Evolutionary conservation across 2,888 invertebrate genomes (phyloP).

Genomic region (Ennomos erosarius): DNA sequence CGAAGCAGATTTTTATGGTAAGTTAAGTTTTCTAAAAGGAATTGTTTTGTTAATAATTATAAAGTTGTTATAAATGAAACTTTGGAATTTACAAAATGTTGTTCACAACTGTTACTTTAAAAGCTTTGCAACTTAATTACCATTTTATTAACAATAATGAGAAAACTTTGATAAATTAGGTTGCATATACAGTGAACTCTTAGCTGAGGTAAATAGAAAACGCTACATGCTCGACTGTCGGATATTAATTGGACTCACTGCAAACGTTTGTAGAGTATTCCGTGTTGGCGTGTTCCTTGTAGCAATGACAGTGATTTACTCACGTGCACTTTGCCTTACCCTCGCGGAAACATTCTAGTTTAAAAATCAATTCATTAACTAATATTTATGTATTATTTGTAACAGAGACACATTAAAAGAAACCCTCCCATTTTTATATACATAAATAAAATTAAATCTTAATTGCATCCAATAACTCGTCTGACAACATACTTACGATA

Average conservation of each 20-base stretch:
- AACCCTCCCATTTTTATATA: not conserved
- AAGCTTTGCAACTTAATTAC: not conserved
- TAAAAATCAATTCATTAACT: conserved; percentile 18
- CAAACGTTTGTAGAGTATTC: conserved; percentile 22
- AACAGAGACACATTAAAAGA: not conserved
- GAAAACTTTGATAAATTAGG: not conserved
- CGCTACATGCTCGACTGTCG: conserved; percentile 9
- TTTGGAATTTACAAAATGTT: not conserved
- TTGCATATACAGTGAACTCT: not conserved
- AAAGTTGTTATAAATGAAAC: conserved; percentile 5
- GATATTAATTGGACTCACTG: conserved; percentile 24
- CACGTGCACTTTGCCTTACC: conserved; percentile 22
- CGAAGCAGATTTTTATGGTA: conserved; percentile 41
- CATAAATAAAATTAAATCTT: not conserved
- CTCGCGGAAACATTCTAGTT: conserved; percentile 14
- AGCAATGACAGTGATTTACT: conserved; percentile 27
- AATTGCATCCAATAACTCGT: no score
- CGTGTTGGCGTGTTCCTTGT: conserved; percentile 25
- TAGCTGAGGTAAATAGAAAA: conserved; percentile 5
- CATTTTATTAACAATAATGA: not conserved
- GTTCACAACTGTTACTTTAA: not conserved
- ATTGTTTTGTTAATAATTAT: conserved; percentile 27
- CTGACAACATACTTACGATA: no score
- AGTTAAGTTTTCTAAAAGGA: conserved; percentile 54
- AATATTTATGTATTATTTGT: conserved; percentile 1